These are phyloP conservation scores for Oreocharis arfaki DNA, from an alignment of 2,113 vertebrate genomes.

Conservation along the genomic window DNA sequence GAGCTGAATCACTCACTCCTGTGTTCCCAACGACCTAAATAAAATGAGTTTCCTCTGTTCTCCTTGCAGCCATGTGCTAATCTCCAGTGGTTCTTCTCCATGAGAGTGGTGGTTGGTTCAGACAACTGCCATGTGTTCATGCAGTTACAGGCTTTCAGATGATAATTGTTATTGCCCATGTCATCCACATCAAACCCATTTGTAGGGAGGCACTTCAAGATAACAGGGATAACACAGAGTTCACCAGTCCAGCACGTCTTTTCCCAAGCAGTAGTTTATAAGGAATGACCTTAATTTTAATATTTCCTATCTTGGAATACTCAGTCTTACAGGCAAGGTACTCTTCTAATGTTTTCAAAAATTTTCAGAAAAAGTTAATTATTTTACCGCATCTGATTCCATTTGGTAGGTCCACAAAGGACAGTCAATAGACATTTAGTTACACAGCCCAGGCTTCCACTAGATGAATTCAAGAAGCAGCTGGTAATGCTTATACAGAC, in stretches of 20 bases:
- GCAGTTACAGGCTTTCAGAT: neutral
- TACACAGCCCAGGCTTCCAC: neutral
- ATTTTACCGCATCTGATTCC: neutral
- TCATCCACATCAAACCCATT: neutral
- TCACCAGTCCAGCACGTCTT: neutral
- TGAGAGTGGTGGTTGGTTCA: neutral
- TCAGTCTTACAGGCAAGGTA: neutral
- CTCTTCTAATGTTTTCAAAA: neutral
- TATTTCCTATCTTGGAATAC: neutral
- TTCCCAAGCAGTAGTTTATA: neutral
- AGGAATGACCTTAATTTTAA: neutral
- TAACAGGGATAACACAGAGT: neutral
- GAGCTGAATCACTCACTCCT: neutral
- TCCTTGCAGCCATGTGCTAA: neutral
- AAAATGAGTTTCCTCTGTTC: neutral
- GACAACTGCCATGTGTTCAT: neutral
- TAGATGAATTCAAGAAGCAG: neutral
- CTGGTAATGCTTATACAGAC: neutral
- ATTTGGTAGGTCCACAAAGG: neutral
- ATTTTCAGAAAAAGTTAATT: neutral
- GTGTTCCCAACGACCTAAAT: neutral
- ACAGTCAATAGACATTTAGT: neutral
- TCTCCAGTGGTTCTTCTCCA: neutral
- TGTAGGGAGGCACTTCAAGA: neutral
- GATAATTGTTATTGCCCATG: fast-evolving